Evolutionary conservation across 2,113 vertebrate genomes (phyloP).

Genomic region (Catharus minimus): DNA sequence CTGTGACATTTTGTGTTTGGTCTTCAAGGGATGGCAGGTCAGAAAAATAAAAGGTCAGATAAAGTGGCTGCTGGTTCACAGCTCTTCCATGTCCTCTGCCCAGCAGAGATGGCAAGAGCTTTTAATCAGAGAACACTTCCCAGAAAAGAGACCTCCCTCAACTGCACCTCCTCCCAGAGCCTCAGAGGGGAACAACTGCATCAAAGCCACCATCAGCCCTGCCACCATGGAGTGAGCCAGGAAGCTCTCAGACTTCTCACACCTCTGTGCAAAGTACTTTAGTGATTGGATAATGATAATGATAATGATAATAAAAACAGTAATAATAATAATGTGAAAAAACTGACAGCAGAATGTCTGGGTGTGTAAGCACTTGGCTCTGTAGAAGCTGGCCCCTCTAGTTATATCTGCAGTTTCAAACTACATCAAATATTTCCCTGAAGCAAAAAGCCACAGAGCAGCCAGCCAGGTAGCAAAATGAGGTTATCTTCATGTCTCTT

Average conservation of each 20-base stretch:
- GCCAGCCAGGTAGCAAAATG: neutral
- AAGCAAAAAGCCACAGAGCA: neutral
- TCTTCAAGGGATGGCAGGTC: neutral
- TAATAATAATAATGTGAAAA: neutral
- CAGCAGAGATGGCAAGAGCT: neutral
- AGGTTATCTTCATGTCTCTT: neutral
- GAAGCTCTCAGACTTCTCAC: neutral
- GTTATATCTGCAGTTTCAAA: neutral
- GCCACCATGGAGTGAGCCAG: neutral
- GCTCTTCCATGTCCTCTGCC: neutral
- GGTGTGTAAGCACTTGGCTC: neutral
- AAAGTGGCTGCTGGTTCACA: neutral
- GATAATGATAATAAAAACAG: neutral
- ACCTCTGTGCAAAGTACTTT: neutral
- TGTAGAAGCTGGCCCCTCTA: neutral
- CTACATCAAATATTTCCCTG: neutral
- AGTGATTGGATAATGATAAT: neutral
- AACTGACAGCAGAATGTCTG: neutral
- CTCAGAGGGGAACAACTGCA: accelerated
- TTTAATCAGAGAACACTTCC: neutral
- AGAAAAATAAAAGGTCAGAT: conserved; percentile 18
- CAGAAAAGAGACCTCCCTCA: neutral
- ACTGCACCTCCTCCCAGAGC: neutral
- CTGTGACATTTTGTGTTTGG: neutral
- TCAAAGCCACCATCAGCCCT: neutral